Conservation (phyloP, 2,797 vertebrate species). For the Spatula clypeata region DNA sequence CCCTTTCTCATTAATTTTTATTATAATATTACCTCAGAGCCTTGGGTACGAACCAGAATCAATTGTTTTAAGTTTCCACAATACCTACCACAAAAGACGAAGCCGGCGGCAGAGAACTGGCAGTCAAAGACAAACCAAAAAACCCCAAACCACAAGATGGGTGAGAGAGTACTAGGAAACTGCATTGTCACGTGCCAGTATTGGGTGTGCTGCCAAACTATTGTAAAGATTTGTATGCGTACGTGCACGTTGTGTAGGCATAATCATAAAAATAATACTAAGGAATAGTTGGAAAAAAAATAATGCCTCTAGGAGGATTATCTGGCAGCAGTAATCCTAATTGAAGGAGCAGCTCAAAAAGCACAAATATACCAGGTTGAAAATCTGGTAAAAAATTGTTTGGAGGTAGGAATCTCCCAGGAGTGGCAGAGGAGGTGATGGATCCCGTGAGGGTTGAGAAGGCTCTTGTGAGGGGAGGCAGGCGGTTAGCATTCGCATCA, state of each 20-base stretch:
- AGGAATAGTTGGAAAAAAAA: background rate
- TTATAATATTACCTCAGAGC: background rate
- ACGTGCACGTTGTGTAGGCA: accelerated
- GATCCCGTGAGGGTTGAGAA: background rate
- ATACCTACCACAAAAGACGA: background rate
- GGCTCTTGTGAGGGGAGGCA: background rate
- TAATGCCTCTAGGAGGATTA: background rate
- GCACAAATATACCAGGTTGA: background rate
- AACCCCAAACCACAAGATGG: background rate
- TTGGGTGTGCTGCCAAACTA: background rate
- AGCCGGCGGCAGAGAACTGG: background rate
- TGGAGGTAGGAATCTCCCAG: background rate
- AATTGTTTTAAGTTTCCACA: background rate
- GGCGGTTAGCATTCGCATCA: background rate
- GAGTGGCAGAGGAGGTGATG: background rate
- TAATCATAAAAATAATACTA: background rate
- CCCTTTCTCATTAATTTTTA: conserved; percentile 23
- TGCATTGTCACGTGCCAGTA: background rate
- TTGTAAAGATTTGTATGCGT: background rate
- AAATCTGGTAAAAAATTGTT: background rate
- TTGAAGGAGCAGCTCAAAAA: background rate
- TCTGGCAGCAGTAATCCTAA: background rate
- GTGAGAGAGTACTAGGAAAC: background rate
- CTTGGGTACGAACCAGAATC: background rate
- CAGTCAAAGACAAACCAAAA: background rate